Base-by-base conservation (phyloP, 2,888 invertebrate genomes). In the Malthinus seriepunctatus region DNA sequence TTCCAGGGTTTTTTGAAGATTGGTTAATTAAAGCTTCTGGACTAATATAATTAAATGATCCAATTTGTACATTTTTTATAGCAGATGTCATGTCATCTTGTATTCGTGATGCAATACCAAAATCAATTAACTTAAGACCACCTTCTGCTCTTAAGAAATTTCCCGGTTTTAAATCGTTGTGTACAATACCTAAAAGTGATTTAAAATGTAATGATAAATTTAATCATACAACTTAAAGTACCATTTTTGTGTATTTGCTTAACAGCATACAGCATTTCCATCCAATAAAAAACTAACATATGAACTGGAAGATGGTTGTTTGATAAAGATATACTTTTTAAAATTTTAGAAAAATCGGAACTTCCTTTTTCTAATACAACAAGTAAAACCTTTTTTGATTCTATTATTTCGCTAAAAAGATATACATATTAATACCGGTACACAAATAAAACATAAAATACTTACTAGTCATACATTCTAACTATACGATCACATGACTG, bases 101-200 rank as follows among this genome's bases (percentile, higher is more conserved):
- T 66, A 97, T 86, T 50, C 89, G 88, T 45, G 93, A 91, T 46
- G 97, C 93, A 72, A 98, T 96, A 51, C 97, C 98, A 81, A 98
- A 98, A 82, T 98, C 98, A 66, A 98, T 99, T 56, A 98, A 81
- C 81, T 98, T 98, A 53, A 98, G 79, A 39, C 89, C 85, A 1
- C 91, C 93, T 63, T 88, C 86, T 5, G 93, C 91, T 73, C 95
- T 82, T 38, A 98, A 82, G 79, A 98, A 99, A 80, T 98, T 98
- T 0, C 95, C 95, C 0, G 98, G 98, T 78, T 98, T 98, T 67
- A 98, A 80, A 79, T 99, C 98, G 0, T 95, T 92, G 80, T 98
- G 98, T 68, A 98, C 93, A 1, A 98, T 93, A 51, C 93, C 95
- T 93, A 73, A 10, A 75, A 74, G 65, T 7, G 12, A 8, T 44